These are phyloP conservation scores for Ophioninae sp. DNA, from an alignment of 2,888 invertebrate species.

Conservation along the genomic window DNA sequence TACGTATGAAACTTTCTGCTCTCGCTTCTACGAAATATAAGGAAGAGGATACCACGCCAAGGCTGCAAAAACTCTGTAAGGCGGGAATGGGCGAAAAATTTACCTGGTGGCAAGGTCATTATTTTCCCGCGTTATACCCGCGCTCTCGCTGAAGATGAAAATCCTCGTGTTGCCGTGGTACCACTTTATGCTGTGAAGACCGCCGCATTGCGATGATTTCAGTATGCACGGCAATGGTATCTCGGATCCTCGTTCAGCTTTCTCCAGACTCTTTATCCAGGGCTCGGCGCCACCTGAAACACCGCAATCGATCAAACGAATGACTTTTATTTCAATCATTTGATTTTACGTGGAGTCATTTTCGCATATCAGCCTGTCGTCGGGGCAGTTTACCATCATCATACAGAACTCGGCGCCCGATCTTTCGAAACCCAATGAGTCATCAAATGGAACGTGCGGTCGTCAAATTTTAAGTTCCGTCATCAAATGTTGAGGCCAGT, in stretches of 20 bases:
- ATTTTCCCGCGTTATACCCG: constrained; percentile 86
- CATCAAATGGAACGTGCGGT: too few species aligned
- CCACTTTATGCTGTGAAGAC: constrained; percentile 93
- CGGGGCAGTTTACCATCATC: too few species aligned
- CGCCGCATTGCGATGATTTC: constrained; percentile 88
- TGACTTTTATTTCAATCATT: not conserved
- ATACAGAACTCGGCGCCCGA: too few species aligned
- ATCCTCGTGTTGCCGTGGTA: constrained; percentile 88
- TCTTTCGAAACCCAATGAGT: too few species aligned
- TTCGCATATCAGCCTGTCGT: not conserved
- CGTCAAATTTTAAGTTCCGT: too few species aligned
- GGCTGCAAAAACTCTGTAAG: not conserved
- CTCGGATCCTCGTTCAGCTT: constrained; percentile 87
- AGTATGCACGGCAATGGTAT: constrained; percentile 88
- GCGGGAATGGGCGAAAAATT: constrained; percentile 9
- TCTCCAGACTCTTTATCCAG: constrained; percentile 79
- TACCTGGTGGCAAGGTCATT: constrained; percentile 88
- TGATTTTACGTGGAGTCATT: not conserved
- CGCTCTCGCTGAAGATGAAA: constrained; percentile 88
- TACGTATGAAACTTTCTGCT: too few species aligned
- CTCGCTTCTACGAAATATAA: not conserved
- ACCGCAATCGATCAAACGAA: constrained; percentile 18
- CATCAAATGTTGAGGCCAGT: too few species aligned
- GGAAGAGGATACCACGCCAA: not conserved
- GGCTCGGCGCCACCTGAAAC: constrained; percentile 77